Base-by-base conservation (phyloP, 2,888 invertebrate species). In the Biston betularia region DNA sequence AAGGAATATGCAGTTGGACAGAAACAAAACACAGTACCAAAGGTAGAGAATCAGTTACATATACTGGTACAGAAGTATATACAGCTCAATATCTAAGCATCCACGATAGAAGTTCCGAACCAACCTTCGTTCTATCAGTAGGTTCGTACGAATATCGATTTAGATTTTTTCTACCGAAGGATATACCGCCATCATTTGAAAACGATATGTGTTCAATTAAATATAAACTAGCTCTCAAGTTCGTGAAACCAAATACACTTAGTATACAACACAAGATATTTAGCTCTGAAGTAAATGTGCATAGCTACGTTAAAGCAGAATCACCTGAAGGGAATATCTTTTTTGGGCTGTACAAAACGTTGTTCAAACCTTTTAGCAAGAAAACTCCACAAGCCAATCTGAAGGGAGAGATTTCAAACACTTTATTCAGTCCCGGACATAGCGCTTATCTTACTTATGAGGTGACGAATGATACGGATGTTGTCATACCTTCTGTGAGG, bases 121-220 rank as follows among this genome's bases (percentile, higher is more conserved):
- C 52, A 1, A 59, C 42, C 3, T 54, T 59, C 0, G 24, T 67
- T 8, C 34, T 71, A 0, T 61, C 52, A 34, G 14, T 57, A 8
- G 77, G 76, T 15, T 48, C 62, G 0, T 68, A 75, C 40, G 70
- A 74, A 40, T 62, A 57, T 44, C 60, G 65, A 8, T 79, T 80
- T 49, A 58, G 56, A 24, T 79, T 79, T 42, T 11, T 55, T 4
- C 46, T 80, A 9, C 79, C 79, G 4, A 52, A 62, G n/a, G 63
- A 76, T 34, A 73, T 80, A 52, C 81, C 81, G 7, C 69, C 79
- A 6, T 71, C 77, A 0, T 78, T 75, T 54, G 70, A 74, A 52
- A 70, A 76, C 14, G 48, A 59, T 0, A 35, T 42, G 0, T 64
- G 74, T n/a, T 58, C 34, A 4, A 79, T 82, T 38, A 61, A 53